Conservation (phyloP, 2,113 vertebrate species). For the Osmerus eperlanus region DNA sequence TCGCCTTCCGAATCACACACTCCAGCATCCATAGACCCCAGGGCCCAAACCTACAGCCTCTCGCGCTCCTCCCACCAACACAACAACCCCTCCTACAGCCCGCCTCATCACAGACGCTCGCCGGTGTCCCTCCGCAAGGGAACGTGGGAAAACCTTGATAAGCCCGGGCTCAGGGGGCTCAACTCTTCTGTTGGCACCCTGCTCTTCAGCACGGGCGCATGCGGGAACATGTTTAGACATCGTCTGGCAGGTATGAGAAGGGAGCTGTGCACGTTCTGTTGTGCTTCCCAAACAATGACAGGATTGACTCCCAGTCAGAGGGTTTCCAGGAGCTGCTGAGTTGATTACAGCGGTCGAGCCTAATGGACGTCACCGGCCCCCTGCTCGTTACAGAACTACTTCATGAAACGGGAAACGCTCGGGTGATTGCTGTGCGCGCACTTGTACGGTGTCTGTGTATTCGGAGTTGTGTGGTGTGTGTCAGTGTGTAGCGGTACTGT, state of each 20-base stretch:
- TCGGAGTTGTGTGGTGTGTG: conserved; percentile 1
- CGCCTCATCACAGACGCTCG: background rate
- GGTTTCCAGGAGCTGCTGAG: conserved; percentile 21
- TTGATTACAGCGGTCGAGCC: too few relatives aligned
- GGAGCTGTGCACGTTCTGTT: conserved; percentile 53
- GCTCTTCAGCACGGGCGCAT: conserved; percentile 55
- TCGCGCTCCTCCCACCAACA: background rate
- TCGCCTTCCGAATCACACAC: background rate
- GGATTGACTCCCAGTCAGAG: background rate
- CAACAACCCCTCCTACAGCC: background rate
- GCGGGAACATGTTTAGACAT: conserved; percentile 63
- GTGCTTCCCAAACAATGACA: conserved; percentile 33
- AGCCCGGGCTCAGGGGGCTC: conserved; percentile 40
- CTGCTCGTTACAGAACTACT: background rate
- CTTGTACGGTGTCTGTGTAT: background rate
- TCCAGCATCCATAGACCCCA: background rate
- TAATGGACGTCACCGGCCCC: too few relatives aligned
- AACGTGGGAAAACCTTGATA: conserved; percentile 27
- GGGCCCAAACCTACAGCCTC: too few relatives aligned
- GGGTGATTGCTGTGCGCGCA: background rate
- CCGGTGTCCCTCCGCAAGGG: background rate
- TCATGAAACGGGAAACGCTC: background rate
- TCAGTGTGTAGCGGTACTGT: background rate
- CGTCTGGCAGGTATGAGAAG: conserved; percentile 53
- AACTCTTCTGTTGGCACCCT: conserved; percentile 55